Evolutionary conservation across 2,888 invertebrate species (phyloP), one percentile per base, ranked within the genome.

Genomic region (Asteroscopus sphinx): DNA sequence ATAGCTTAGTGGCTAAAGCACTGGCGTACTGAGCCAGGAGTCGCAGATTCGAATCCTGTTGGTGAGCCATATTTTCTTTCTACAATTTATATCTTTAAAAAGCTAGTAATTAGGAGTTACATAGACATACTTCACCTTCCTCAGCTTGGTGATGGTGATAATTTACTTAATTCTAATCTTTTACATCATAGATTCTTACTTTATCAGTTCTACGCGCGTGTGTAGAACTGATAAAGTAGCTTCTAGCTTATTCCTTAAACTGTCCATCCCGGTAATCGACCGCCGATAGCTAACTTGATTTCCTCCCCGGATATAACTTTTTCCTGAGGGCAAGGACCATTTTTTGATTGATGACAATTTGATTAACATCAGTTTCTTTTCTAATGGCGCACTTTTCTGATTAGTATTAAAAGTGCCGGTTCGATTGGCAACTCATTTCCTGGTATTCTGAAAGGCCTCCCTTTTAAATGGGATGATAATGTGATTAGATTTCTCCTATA

Each of bases 221-320:
- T n/a, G n/a, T n/a, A n/a, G n/a, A n/a, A n/a, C n/a, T n/a, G n/a
- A n/a, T n/a, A 7, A 8, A 0, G 16, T 12, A 15, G 61, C 54
- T 39, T 5, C 0, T 15, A 33, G 36, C 70, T 59, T 45, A 13
- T 26, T n/a, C 44, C 17, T 53, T 44, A 25, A 12, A 13, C 57
- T 55, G 1, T 5, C 25, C 36, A 25, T 46, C 46, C 35, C 41
- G 33, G 53, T 68, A 73, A 76, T 76, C 73, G 76, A 60, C 41
- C 49, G 56, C 58, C 53, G 71, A 76, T 76, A 73, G 59, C 68
- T 80, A 73, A 80, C 71, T 81, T 81, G 77, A 86, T 87, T 81
- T 86, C 85, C 87, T 65, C 60, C 35, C 57, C 80, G 87, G 88
- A 85, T 85, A 86, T 86, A 79, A 81, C 82, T 81, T 86, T 80